phyloP scores from a whole-genome alignment of 1,140 invertebrate genomes.

The Orussus abietinus region DNA sequence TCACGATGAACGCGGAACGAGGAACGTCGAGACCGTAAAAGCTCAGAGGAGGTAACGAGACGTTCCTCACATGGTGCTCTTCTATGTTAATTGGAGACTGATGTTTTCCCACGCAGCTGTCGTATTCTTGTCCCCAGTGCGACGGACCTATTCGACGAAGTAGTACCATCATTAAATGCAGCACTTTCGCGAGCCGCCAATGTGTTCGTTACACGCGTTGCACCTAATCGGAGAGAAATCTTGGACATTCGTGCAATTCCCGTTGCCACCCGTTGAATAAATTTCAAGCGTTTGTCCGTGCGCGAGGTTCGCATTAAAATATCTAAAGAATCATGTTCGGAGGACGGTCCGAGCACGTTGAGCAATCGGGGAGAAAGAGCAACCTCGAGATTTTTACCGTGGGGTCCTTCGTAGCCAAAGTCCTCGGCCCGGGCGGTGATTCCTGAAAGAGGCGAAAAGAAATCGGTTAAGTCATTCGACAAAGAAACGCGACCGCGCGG shows the following conservation, averaged over 20 bases:
- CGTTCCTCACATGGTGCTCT: slow-evolving; percentile 60
- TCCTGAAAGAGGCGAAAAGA: slow-evolving; percentile 15
- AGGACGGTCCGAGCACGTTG: too few relatives aligned
- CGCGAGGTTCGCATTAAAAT: too few relatives aligned
- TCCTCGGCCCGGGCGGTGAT: not conserved
- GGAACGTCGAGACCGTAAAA: slow-evolving; percentile 58
- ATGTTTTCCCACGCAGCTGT: slow-evolving; percentile 69
- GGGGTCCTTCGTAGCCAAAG: slow-evolving; percentile 19
- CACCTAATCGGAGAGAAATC: too few relatives aligned
- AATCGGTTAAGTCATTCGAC: not conserved
- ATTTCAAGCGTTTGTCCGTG: too few relatives aligned
- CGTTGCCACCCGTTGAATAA: too few relatives aligned
- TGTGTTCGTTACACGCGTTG: too few relatives aligned
- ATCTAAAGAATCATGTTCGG: not conserved
- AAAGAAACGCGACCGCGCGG: too few relatives aligned
- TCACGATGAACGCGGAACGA: slow-evolving; percentile 58
- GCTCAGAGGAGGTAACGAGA: slow-evolving; percentile 55
- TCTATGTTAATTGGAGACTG: slow-evolving; percentile 83
- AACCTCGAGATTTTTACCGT: slow-evolving; percentile 13
- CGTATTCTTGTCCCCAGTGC: slow-evolving; percentile 66
- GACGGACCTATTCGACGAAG: slow-evolving; percentile 68
- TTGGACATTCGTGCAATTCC: too few relatives aligned
- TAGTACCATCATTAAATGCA: too few relatives aligned
- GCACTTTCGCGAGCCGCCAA: too few relatives aligned
- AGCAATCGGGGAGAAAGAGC: not conserved